Percentiles rank a stretch among this genome's conserved stretches.
phyloP scores from a whole-genome alignment of 1,140 invertebrate species.

The Arctopsyche grandis region DNA sequence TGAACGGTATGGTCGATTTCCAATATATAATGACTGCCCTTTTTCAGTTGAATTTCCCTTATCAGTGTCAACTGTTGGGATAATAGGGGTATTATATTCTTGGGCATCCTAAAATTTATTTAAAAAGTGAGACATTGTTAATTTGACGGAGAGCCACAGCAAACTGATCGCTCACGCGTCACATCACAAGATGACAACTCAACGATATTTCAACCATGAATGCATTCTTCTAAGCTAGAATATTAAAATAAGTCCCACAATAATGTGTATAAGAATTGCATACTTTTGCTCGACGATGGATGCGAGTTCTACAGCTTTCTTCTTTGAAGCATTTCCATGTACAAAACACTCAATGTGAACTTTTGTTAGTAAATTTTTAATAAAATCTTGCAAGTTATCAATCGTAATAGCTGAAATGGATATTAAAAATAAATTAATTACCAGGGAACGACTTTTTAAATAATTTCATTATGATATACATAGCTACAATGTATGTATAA shows the following conservation, averaged over 20 bases:
- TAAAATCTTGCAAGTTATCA: conserved; percentile 79
- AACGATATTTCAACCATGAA: too few species aligned
- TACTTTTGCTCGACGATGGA: conserved; percentile 76
- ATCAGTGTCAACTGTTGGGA: conserved; percentile 82
- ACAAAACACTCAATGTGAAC: conserved; percentile 87
- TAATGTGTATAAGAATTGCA: conserved; percentile 52
- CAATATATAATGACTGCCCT: conserved; percentile 79
- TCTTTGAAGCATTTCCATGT: conserved; percentile 83
- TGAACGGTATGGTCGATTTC: conserved; percentile 83
- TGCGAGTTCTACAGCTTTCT: conserved; percentile 75
- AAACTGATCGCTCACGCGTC: too few species aligned
- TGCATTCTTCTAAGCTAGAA: not conserved
- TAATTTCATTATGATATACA: too few species aligned
- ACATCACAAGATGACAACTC: too few species aligned
- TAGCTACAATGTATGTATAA: not conserved
- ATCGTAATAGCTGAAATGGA: conserved; percentile 75
- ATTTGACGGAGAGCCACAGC: too few species aligned
- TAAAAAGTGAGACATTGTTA: too few species aligned
- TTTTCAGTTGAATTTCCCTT: conserved; percentile 84
- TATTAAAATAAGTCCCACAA: too few species aligned
- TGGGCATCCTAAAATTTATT: conserved; percentile 60
- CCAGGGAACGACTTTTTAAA: too few species aligned
- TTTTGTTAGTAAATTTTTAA: conserved; percentile 78
- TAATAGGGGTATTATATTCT: conserved; percentile 73
- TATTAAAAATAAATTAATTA: not conserved